Base-by-base conservation (phyloP, 1,140 invertebrate genomes). In the Anoplophora glabripennis region DNA sequence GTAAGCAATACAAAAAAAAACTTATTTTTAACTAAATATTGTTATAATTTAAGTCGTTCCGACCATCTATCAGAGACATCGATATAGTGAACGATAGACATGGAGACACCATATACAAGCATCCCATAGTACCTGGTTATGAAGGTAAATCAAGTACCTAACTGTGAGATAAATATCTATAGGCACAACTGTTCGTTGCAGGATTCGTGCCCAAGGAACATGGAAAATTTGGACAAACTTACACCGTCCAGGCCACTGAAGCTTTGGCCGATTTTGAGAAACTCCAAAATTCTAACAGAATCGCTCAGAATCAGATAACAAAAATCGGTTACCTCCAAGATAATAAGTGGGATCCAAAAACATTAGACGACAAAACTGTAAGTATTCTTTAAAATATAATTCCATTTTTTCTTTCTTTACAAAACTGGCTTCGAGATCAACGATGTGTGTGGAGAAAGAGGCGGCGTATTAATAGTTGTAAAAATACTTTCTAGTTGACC, bases 71-170 rank as follows among this genome's bases (percentile, higher is more conserved):
- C 67, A 76, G 73, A 40, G 85, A 86, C 53, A 78, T 88, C 15
- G 82, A 87, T 49, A 71, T 83, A 1, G 80, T 88, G 1, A 83
- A 84, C 46, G 77, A 80, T 1, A 79, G 85, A 46, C 80, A 80
- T 56, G 82, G 81, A 1, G 85, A 87, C 72, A 75, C 84, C 0
- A 77, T 86, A 35, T 89, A 86, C 70, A 79, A 80, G 49, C 83
- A 88, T 77, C 86, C 87, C 1, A 83, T 86, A 65, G 76, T 86
- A 51, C 85, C 86, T 7, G 83, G 85, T 45, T 89, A 88, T 72
- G 82, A 85, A 72, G 87, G 84, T 85, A 74, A 46, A 44, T 54
- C 7, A 40, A 2, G 12, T 36, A 18, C 1, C n/a, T n/a, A 28
- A 28, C 3, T 28, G 5, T 28, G 21, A 28, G 21, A 28, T 3